Evolutionary conservation across 1,140 invertebrate species (phyloP), one percentile per base, ranked within the genome.

Genomic region (Tetragnatha versicolor): DNA sequence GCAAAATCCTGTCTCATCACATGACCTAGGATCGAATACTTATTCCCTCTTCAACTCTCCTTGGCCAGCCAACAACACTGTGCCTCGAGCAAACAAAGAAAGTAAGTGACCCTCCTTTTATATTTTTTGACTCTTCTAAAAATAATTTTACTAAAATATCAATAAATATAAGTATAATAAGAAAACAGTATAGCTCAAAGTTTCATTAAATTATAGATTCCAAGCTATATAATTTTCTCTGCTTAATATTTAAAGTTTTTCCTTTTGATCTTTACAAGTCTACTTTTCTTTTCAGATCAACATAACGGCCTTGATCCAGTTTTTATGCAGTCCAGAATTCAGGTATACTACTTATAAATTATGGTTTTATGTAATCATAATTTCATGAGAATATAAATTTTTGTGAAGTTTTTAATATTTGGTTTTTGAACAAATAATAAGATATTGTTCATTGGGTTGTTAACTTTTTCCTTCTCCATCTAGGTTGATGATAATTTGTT

Each of bases 11-110:
- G 60, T 31, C 27, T 47, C 58, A 39, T 37, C 70, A 49, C 68
- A 78, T 72, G 79, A 76, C 42, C 35, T 72, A 60, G 86, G 83
- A 45, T 85, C 86, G 79, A 91, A 88, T 70, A 90, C 90, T 9
- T 92, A 92, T 84, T 91, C 90, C 0, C 83, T 92, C 80, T 91
- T 91, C 83, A 90, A 90, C 85, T 89, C 89, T n/a, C 87, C 88
- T 53, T 85, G 85, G 85, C 82, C 84, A 49, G 83, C 84, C 33
- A 81, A 82, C 10, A 73, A 85, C 1, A 82, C 83, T n/a, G 77
- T 84, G 20, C 78, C 83, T 37, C 35, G 63, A 68, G 82, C 85
- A 58, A 82, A 82, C 5, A 86, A 84, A 81, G 85, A 85, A 81
- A 84, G 85, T 85, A 82, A 79, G 82, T 80, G 39, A 29, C 20